Conservation (phyloP, 2,797 vertebrate species). For the Hyperoplus immaculatus region DNA sequence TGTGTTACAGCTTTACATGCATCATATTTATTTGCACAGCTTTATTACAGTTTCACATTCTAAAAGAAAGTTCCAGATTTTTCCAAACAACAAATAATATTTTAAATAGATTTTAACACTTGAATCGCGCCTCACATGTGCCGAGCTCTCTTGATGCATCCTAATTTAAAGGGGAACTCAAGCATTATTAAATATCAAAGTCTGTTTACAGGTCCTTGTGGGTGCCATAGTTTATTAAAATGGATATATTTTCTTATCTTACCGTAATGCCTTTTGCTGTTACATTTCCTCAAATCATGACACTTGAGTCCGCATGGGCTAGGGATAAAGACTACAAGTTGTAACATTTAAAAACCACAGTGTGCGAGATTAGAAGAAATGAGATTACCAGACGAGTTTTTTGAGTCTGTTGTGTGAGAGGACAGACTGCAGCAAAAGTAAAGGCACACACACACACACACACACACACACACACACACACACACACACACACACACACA, state of each 20-base stretch:
- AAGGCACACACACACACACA: slow-evolving; percentile 68
- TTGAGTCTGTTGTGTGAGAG: slow-evolving; percentile 53
- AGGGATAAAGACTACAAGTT: not conserved
- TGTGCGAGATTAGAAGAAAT: slow-evolving; percentile 5
- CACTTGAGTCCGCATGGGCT: slow-evolving; percentile 3
- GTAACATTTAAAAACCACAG: not conserved
- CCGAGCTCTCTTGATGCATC: not conserved
- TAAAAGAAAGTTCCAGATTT: not conserved
- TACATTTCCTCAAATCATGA: slow-evolving; percentile 6
- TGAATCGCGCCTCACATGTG: not conserved
- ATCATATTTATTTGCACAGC: not conserved
- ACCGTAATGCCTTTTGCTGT: slow-evolving; percentile 2
- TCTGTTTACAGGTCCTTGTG: slow-evolving; percentile 2
- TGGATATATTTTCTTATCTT: too few species aligned
- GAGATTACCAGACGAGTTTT: slow-evolving; percentile 3
- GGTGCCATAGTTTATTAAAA: not conserved
- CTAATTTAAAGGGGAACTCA: not conserved
- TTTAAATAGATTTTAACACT: not conserved
- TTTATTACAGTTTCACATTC: not conserved
- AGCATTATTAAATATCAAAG: slow-evolving; percentile 9
- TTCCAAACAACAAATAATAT: not conserved
- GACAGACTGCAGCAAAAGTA: slow-evolving; percentile 78
- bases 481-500: slow-evolving; percentile 68
- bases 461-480: not conserved
- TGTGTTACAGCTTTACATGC: not conserved